phyloP scores from a whole-genome alignment of 2,888 invertebrate species.

The Phorcus lineatus region DNA sequence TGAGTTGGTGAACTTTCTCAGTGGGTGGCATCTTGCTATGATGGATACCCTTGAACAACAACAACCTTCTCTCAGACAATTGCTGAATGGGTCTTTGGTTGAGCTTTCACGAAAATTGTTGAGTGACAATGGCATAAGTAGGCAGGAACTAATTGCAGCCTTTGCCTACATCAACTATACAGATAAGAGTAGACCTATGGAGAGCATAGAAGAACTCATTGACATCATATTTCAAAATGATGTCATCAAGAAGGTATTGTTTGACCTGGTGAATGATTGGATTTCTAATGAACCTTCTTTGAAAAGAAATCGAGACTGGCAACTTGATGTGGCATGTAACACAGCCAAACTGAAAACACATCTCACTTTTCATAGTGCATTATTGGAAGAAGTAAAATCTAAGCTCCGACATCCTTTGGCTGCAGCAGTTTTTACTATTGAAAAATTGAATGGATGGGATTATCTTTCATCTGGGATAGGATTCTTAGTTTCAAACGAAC shows the following conservation, averaged over 20 bases:
- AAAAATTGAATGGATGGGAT: constrained; percentile 22
- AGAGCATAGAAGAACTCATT: constrained; percentile 38
- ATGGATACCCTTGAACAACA: constrained; percentile 45
- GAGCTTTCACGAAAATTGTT: constrained; percentile 36
- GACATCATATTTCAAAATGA: constrained; percentile 19
- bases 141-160: constrained; percentile 50
- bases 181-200: constrained; percentile 31
- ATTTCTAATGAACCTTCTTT: not conserved
- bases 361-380: constrained; percentile 11
- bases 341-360: not conserved
- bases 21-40: constrained; percentile 46
- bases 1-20: constrained; percentile 43
- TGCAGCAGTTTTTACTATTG: constrained; percentile 19
- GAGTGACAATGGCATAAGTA: constrained; percentile 33
- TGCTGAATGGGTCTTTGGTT: constrained; percentile 22
- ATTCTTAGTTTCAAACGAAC: not conserved
- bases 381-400: not conserved
- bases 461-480: not conserved
- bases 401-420: not conserved
- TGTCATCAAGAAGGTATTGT: not conserved
- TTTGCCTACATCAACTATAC: constrained; percentile 49
- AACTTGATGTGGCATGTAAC: constrained; percentile 9
- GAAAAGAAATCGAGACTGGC: constrained; percentile 1
- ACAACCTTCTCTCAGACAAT: constrained; percentile 26
- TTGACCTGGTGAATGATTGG: not conserved